Percentiles rank a stretch among this genome's conserved stretches.
Conservation (phyloP, 2,797 vertebrate species). For the Epinephelus coioides region DNA sequence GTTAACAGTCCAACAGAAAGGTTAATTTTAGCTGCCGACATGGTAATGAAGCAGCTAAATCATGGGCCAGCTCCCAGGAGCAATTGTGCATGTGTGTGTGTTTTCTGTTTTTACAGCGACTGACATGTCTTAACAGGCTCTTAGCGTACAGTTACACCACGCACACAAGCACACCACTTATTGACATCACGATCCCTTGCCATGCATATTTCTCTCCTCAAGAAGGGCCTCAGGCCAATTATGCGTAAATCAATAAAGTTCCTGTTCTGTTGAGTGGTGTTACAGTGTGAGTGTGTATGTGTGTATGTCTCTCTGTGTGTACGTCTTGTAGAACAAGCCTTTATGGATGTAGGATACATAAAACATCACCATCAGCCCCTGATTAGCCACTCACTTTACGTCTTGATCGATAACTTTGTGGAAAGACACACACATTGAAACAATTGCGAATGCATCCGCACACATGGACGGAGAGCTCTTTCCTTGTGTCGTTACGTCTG, state of each 20-base stretch:
- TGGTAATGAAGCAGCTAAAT: constrained; percentile 86
- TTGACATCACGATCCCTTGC: constrained; percentile 85
- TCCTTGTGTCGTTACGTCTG: constrained; percentile 64
- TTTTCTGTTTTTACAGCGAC: constrained; percentile 80
- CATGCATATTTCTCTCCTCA: constrained; percentile 96
- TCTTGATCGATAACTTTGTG: constrained; percentile 80
- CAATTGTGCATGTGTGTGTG: constrained; percentile 83
- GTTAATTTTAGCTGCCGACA: constrained; percentile 84
- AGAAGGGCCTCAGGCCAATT: constrained; percentile 94
- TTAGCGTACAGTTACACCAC: constrained; percentile 79
- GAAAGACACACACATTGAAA: constrained; percentile 74
- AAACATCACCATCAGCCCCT: constrained; percentile 89
- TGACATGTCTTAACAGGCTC: constrained; percentile 82
- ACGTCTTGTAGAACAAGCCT: constrained; percentile 86
- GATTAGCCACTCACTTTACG: constrained; percentile 86
- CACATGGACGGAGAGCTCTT: constrained; percentile 58
- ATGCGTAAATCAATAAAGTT: constrained; percentile 99
- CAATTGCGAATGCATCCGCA: constrained; percentile 75
- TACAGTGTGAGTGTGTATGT: constrained; percentile 73
- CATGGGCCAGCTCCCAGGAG: constrained; percentile 78
- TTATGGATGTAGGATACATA: constrained; percentile 90
- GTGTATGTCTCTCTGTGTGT: constrained; percentile 66
- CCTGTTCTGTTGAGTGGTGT: constrained; percentile 90
- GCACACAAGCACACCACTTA: constrained; percentile 76
- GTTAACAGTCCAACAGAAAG: constrained; percentile 82